Evolutionary conservation across 2,797 vertebrate species (phyloP), one percentile per base, ranked within the genome.

Genomic region (Hippocampus kuda): DNA sequence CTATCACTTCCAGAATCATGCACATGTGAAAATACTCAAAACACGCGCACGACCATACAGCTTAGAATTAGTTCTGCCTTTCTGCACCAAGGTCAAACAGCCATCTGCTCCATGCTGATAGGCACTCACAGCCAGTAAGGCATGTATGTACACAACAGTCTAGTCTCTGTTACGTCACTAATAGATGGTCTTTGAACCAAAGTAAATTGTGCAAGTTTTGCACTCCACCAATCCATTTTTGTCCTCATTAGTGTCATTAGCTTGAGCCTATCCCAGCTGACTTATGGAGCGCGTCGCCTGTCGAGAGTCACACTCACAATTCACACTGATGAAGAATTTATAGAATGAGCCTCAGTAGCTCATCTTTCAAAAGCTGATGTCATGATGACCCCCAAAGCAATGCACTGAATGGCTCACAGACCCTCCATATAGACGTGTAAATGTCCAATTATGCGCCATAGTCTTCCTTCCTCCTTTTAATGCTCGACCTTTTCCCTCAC

Each of bases 401-500:
- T 20, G 48, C 48, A 27, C 54, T 15, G 13, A 13, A 26, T 20
- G 60, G 7, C 15, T 34, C 30, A 18, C 20, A 8, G 34, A 41
- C 27, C 24, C 27, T n/a, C 30, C 11, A 22, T 62, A 62, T 41
- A 41, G 16, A 11, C 22, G n/a, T 63, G 6, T 64, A 63, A 38
- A 53, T n/a, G 12, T 42, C n/a, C 41, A n/a, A n/a, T 18, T n/a
- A 53, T 38, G 44, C 3, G 66, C 74, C 71, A 74, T 26, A 44
- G 34, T 38, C 18, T 38, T 30, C 42, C 38, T 2, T 5, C n/a
- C 67, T 44, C 54, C 30, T 48, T 5, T 26, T 11, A 13, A 27
- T 30, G 24, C 24, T 15, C 24, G 12, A 59, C 0, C 11, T 51
- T 46, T n/a, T 9, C 51, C 82, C 68, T 90, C 87, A 89, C 90